Percentiles rank a stretch among this genome's conserved stretches.
These are phyloP conservation scores for Centropyge bicolor DNA, from an alignment of 2,797 vertebrate species.

Conservation along the genomic window DNA sequence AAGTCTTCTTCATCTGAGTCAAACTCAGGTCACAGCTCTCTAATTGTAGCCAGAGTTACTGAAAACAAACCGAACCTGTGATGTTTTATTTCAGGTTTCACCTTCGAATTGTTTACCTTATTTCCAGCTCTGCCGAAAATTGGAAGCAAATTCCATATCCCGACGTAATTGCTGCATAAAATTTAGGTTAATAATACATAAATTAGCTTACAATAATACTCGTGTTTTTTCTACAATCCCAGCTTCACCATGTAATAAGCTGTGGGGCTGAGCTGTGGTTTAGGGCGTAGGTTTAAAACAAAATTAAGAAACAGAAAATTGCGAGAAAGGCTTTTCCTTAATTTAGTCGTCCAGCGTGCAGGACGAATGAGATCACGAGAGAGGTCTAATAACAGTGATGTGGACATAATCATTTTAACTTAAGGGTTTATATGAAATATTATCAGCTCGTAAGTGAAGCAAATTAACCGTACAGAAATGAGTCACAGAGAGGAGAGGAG, in stretches of 20 bases:
- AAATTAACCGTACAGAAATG: conserved; percentile 62
- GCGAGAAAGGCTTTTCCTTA: conserved; percentile 60
- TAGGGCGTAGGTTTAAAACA: conserved; percentile 71
- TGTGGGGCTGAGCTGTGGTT: conserved; percentile 69
- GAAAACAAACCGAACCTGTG: conserved; percentile 51
- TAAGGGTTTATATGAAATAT: conserved; percentile 68
- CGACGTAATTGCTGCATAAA: conserved; percentile 35
- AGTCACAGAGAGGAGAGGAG: conserved; percentile 62
- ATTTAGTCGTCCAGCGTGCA: conserved; percentile 66
- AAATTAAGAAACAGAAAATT: conserved; percentile 69
- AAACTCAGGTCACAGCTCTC: conserved; percentile 60
- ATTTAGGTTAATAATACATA: conserved; percentile 59
- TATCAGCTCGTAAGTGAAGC: conserved; percentile 63
- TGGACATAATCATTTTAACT: conserved; percentile 69
- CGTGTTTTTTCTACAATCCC: conserved; percentile 51
- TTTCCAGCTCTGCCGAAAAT: conserved; percentile 23
- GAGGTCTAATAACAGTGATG: conserved; percentile 58
- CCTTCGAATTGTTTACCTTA: conserved; percentile 23
- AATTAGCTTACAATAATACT: conserved; percentile 63
- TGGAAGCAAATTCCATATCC: conserved; percentile 15
- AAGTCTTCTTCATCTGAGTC: conserved; percentile 63
- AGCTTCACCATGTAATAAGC: conserved; percentile 66
- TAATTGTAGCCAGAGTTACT: conserved; percentile 38
- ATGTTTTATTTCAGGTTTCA: conserved; percentile 31
- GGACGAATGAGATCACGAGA: conserved; percentile 74